Evolutionary conservation across 2,888 invertebrate species (phyloP), one percentile per base, ranked within the genome.

Genomic region (Hermaeophaga mercurialis): DNA sequence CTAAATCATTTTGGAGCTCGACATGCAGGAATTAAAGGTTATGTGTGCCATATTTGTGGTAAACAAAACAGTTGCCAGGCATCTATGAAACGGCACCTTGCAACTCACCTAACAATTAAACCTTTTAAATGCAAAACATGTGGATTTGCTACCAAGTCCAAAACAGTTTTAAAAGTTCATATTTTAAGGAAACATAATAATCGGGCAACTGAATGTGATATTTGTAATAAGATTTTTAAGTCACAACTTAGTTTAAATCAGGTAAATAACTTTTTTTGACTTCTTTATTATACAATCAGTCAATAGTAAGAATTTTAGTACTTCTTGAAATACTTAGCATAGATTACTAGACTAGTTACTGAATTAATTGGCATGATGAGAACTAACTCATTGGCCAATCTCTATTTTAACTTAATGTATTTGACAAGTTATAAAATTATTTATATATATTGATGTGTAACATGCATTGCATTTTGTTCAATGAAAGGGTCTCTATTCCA

Each of bases 11-110:
- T 64, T 24, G 62, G 64, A 39, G 64, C 66, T 8, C 64, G 64
- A 4, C 68, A 68, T 26, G 62, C 46, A 2, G 63, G 65, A 8
- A 50, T 65, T 6, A 65, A 64, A 54, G 68, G 66, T 1, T 62
- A 61, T 31, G 61, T 68, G 11, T 69, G 69, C 36, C 61, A 69
- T 26, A 58, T 66, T n/a, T 68, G 69, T 26, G 69, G 69, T 6
- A 69, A 66, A 47, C 69, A 67, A 41, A 65, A 62, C 24, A 66
- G 66, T 31, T 68, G 67, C 33, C 66, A 68, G 48, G 62, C 67
- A 3, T 67, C 69, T 2, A 65, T 67, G 61, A 67, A 63, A 15
- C 65, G 68, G 7, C 69, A 69, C 36, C 61, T 66, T 54, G 67
- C 64, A 1, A 64, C 60, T 12, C 69, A 69, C 44, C 63, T 67